A percentile compares a stretch with the other conserved stretches of the same genome.
phyloP scores from a whole-genome alignment of 2,888 invertebrate species.

The Drosophila sordidapex region DNA sequence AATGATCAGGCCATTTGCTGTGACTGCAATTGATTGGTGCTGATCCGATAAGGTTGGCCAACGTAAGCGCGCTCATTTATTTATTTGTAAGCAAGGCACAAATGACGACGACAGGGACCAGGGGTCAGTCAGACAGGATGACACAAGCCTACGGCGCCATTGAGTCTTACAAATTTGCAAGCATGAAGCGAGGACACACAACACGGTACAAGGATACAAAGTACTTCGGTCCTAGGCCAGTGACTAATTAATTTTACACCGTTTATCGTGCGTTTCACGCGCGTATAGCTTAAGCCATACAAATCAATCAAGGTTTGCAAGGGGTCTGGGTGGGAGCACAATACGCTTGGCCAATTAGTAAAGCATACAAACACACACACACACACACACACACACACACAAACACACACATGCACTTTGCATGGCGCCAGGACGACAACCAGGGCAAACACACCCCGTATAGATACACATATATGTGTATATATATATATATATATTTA shows the following conservation, averaged over 20 bases:
- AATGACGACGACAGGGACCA: slow-evolving; percentile 1
- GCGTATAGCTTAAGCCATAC: slow-evolving; percentile 68
- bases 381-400: slow-evolving; percentile 25
- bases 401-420: slow-evolving; percentile 57
- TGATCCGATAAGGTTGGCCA: slow-evolving; percentile 32
- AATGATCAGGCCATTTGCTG: slow-evolving; percentile 42
- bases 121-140: slow-evolving; percentile 37
- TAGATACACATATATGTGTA: neutral
- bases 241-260: slow-evolving; percentile 78
- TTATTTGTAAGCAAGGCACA: slow-evolving; percentile 64
- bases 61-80: slow-evolving; percentile 65
- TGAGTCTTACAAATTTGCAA: slow-evolving; percentile 18
- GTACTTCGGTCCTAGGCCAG: slow-evolving; percentile 17
- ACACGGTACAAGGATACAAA: slow-evolving; percentile 7
- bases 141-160: slow-evolving; percentile 32
- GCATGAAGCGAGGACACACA: slow-evolving; percentile 27
- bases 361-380: slow-evolving; percentile 57
- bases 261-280: slow-evolving; percentile 71
- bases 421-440: slow-evolving; percentile 63
- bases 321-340: neutral
- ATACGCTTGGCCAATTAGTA: slow-evolving; percentile 66
- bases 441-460: slow-evolving; percentile 23
- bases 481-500: slow-evolving; percentile 4
- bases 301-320: slow-evolving; percentile 65
- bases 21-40: slow-evolving; percentile 57